Base-by-base conservation (phyloP, 2,888 invertebrate species). In the Eupithecia exiguata region DNA sequence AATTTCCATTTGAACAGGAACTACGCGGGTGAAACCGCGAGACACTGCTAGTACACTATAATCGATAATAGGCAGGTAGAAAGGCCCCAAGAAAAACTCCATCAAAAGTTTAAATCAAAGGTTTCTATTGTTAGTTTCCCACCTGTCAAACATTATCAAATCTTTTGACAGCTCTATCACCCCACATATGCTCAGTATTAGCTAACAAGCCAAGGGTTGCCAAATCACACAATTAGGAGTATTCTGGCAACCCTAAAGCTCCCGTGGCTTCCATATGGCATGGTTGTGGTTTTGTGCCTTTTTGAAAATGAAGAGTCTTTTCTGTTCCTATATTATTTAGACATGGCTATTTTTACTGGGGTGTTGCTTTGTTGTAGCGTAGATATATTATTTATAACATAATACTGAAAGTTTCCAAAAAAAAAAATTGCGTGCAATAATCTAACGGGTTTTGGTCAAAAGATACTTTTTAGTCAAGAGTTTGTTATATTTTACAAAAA, bases 151-250 rank as follows among this genome's bases (percentile, higher is more conserved):
- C n/a, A 65, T 38, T 46, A 72, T 46, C 43, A 53, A 68, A 43
- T 36, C 25, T 43, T 65, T 67, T 46, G 62, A 74, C 63, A 72
- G 53, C 67, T 71, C 58, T 36, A 71, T 69, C 73, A 72, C 75
- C 62, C 43, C 35, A 69, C 74, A 73, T 77, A 79, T 77, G 79
- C 65, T 70, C 75, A 72, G 73, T 77, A 70, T 75, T 71, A 72
- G 49, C 68, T 69, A 75, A 78, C 76, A 77, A 72, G 74, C 81
- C 82, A 73, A 82, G 86, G 84, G 84, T 76, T 83, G 87, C 82
- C 79, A 80, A 84, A 87, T 84, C 83, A 70, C 89, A 89, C 87
- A 90, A 90, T 90, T 89, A 90, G 84, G 76, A 74, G 80, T 82
- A 86, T 88, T 86, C 81, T 84, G 81, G 80, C 69, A 81, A 74